These are phyloP conservation scores for Sebastes alutus DNA, from an alignment of 2,797 vertebrate species.

Conservation along the genomic window DNA sequence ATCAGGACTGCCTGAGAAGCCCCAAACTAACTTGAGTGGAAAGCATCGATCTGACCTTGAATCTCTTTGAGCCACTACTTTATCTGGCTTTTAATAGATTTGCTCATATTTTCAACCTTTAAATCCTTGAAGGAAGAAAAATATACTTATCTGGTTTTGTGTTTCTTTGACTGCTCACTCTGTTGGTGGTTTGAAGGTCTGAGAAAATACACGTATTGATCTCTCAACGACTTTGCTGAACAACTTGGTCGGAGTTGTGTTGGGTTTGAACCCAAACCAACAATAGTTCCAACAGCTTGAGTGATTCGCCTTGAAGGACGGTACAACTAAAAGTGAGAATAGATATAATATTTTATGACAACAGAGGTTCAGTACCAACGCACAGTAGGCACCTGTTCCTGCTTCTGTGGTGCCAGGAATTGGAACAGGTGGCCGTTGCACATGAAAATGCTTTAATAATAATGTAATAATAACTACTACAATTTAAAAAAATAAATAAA, in stretches of 20 bases:
- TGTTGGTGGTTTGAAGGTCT: neutral
- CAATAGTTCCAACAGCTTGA: neutral
- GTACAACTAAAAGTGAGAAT: neutral
- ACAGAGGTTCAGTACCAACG: too few relatives aligned
- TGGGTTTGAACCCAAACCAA: neutral
- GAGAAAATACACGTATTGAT: neutral
- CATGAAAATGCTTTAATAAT: too few relatives aligned
- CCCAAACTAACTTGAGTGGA: constrained; percentile 5
- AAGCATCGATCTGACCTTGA: constrained; percentile 11
- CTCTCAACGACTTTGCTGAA: too few relatives aligned
- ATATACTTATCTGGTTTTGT: neutral
- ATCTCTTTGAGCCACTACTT: neutral
- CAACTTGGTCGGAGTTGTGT: neutral
- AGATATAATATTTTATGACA: too few relatives aligned
- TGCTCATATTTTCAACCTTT: neutral
- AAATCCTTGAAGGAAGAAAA: neutral
- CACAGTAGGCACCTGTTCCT: too few relatives aligned
- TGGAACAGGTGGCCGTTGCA: too few relatives aligned
- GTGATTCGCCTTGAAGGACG: neutral
- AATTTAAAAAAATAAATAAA: too few relatives aligned
- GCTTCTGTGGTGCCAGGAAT: too few relatives aligned
- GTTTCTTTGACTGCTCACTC: neutral
- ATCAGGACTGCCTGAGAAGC: neutral
- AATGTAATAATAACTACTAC: too few relatives aligned
- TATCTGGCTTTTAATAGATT: neutral